Evolutionary conservation across 1,140 invertebrate genomes (phyloP).

Genomic region (Heliothis virescens): DNA sequence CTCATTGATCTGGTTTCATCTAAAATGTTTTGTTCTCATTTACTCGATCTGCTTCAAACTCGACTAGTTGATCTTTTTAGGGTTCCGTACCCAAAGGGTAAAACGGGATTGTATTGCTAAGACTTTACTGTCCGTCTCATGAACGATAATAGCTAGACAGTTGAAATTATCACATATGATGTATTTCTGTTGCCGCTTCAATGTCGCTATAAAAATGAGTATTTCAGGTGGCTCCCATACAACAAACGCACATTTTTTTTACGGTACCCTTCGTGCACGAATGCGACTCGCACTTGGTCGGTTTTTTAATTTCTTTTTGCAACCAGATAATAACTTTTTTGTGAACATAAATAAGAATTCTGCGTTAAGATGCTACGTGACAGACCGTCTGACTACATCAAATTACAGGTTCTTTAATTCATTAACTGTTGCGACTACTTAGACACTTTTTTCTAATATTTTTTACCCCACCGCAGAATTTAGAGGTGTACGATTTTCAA

Average conservation of each 20-base stretch:
- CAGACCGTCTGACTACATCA: slow-evolving; percentile 18
- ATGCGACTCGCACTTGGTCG: too few relatives aligned
- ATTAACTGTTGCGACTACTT: slow-evolving; percentile 11
- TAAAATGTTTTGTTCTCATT: slow-evolving; percentile 19
- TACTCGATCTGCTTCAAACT: neutral
- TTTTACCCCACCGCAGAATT: neutral
- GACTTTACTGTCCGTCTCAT: too few relatives aligned
- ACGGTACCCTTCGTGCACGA: too few relatives aligned
- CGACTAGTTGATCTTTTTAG: neutral
- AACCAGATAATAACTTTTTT: slow-evolving; percentile 40
- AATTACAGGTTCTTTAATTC: slow-evolving; percentile 26
- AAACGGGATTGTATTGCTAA: too few relatives aligned
- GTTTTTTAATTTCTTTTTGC: neutral
- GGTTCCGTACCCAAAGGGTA: too few relatives aligned
- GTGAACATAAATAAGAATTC: slow-evolving; percentile 20
- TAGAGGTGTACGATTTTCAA: slow-evolving; percentile 7
- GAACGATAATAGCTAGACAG: too few relatives aligned
- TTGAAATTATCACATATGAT: too few relatives aligned
- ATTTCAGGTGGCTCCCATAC: too few relatives aligned
- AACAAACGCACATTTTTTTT: too few relatives aligned
- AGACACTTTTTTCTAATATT: neutral
- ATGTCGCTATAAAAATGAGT: too few relatives aligned
- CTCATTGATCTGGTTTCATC: slow-evolving; percentile 12
- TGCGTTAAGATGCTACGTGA: slow-evolving; percentile 26
- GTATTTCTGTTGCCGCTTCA: too few relatives aligned